Evolutionary conservation across 1,140 invertebrate genomes (phyloP), one percentile per base, ranked within the genome.

Genomic region (Rhopalosiphum padi): DNA sequence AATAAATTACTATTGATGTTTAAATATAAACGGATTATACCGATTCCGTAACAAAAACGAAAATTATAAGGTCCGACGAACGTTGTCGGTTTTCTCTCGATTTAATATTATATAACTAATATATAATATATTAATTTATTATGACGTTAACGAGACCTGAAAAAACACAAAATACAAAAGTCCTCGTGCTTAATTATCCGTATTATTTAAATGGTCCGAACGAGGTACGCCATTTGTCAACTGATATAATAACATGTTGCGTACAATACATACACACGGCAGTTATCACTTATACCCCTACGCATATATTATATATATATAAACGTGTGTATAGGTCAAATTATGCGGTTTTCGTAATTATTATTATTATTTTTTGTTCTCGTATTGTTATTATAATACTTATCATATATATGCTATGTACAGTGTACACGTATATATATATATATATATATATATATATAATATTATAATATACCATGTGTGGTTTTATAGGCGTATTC

Each of bases 131-230:
- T 53, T 53, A 23, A 22, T 30, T 9, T 60, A 23, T 1, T 37
- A 22, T 25, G 37, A 1, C n/a, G 22, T 43, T 53, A 55, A 90
- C 88, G 88, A 53, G 51, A 37, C 51, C 51, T 41, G 30, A 89
- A n/a, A 68, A 30, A 30, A n/a, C 30, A 22, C 7, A 15, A 22
- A 55, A 90, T 5, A 6, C 60, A 18, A 37, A 90, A 55, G 88
- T 55, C 21, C 51, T 55, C 51, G 35, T 22, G 51, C 88, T 90
- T 90, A 55, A 90, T 90, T 55, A 41, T 55, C 88, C 51, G 25
- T 55, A 90, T 90, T 37, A 55, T 90, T 90, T 55, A 90, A 90
- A 90, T 11, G 23, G 46, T 53, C 87, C 21, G 2, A 48, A 87
- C 48, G 18, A 30, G 87, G 30, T 88, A 86, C 3, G 43, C 43